These are phyloP conservation scores for Chaetodon auriga DNA, from an alignment of 2,113 vertebrate species.

Conservation along the genomic window DNA sequence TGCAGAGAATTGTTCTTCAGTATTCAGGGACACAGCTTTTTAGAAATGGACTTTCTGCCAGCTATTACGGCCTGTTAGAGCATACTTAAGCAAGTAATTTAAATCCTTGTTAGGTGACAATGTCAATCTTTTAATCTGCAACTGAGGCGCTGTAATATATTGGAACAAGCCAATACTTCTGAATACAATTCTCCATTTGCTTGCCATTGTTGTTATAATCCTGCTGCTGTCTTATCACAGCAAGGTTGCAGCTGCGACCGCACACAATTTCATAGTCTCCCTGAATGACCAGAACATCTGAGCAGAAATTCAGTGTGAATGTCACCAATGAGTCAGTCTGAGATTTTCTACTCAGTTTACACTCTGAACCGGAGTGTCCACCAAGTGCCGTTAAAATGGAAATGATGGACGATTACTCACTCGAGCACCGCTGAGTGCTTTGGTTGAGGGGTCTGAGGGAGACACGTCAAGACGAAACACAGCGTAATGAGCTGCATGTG, in stretches of 20 bases:
- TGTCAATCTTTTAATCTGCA: not conserved
- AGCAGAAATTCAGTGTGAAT: slow-evolving; percentile 23
- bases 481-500: slow-evolving; percentile 37
- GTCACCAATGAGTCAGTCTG: slow-evolving; percentile 33
- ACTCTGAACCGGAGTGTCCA: slow-evolving; percentile 25
- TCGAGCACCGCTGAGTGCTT: slow-evolving; percentile 13
- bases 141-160: not conserved
- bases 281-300: slow-evolving; percentile 6
- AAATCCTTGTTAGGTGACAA: not conserved
- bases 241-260: not conserved
- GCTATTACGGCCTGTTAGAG: not conserved
- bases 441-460: slow-evolving; percentile 34
- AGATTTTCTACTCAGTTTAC: slow-evolving; percentile 50
- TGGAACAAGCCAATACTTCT: not conserved
- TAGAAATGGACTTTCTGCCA: not conserved
- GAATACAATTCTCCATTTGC: not conserved
- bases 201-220: slow-evolving; percentile 5
- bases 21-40: not conserved
- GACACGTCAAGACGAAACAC: slow-evolving; percentile 33
- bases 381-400: slow-evolving; percentile 23
- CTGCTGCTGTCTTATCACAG: not conserved
- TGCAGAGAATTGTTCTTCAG: not conserved
- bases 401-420: slow-evolving; percentile 25
- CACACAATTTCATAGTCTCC: slow-evolving; percentile 2
- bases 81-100: not conserved